Percentiles rank a stretch among this genome's conserved stretches.
Conservation (phyloP, 2,888 invertebrate species). For the Xestia sexstrigata region DNA sequence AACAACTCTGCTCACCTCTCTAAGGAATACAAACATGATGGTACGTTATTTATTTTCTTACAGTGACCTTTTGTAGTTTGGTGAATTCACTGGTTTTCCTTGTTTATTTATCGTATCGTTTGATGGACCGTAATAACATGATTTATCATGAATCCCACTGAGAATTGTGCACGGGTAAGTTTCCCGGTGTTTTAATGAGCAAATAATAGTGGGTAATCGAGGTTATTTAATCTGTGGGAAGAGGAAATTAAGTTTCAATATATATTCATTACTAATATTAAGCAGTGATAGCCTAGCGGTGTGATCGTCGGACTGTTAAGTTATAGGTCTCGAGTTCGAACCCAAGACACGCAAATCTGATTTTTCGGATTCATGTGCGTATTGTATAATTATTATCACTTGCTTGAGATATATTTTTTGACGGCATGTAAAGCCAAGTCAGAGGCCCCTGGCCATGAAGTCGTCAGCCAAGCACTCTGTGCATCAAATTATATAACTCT, state of each 20-base stretch:
- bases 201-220: constrained; percentile 15
- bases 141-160: constrained; percentile 38
- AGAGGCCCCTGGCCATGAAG: no score
- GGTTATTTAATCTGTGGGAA: background rate
- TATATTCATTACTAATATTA: constrained; percentile 1
- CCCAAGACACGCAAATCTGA: no score
- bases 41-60: background rate
- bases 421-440: no score
- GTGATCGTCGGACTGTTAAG: no score
- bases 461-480: no score
- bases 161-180: background rate
- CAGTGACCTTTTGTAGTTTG: constrained; percentile 18
- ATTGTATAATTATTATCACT: no score
- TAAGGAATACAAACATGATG: background rate
- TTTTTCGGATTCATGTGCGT: no score
- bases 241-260: constrained; percentile 12
- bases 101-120: constrained; percentile 45
- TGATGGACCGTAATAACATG: constrained; percentile 38
- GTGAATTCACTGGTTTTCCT: constrained; percentile 26
- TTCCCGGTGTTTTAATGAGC: constrained; percentile 38
- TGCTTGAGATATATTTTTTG: no score
- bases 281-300: background rate
- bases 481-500: no score
- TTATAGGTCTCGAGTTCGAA: no score
- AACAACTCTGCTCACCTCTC: background rate